Evolutionary conservation across 2,888 invertebrate genomes (phyloP).

Genomic region (Acleris sparsana): DNA sequence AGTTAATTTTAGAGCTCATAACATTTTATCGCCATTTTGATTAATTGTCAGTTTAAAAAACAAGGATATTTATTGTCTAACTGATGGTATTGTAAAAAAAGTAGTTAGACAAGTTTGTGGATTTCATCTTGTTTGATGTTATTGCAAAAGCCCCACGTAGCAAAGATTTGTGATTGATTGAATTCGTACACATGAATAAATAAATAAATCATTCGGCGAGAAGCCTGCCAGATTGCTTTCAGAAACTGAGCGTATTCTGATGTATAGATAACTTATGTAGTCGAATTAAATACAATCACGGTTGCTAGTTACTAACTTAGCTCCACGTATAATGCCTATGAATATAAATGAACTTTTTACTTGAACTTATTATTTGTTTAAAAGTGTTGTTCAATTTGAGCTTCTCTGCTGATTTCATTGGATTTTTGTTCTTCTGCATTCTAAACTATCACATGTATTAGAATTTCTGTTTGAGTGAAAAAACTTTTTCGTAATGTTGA

Average conservation of each 20-base stretch:
- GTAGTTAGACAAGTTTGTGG: background rate
- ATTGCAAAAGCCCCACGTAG: background rate
- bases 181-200: constrained; percentile 2
- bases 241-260: background rate
- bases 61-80: constrained; percentile 8
- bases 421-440: background rate
- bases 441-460: background rate
- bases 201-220: constrained; percentile 4
- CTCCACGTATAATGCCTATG: too few relatives aligned
- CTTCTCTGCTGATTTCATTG: too few relatives aligned
- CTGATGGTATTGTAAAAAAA: background rate
- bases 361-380: too few relatives aligned
- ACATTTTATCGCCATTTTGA: constrained; percentile 23
- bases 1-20: constrained; percentile 26
- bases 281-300: background rate
- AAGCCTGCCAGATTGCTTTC: constrained; percentile 2
- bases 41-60: constrained; percentile 15
- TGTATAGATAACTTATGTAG: background rate
- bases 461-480: background rate
- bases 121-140: constrained; percentile 1
- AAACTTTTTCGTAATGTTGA: background rate
- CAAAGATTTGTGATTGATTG: constrained; percentile 11
- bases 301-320: too few relatives aligned
- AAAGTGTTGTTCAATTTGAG: too few relatives aligned
- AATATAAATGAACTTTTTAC: too few relatives aligned